Conservation (phyloP, 1,140 invertebrate genomes). For the Lasaia peninsularis region DNA sequence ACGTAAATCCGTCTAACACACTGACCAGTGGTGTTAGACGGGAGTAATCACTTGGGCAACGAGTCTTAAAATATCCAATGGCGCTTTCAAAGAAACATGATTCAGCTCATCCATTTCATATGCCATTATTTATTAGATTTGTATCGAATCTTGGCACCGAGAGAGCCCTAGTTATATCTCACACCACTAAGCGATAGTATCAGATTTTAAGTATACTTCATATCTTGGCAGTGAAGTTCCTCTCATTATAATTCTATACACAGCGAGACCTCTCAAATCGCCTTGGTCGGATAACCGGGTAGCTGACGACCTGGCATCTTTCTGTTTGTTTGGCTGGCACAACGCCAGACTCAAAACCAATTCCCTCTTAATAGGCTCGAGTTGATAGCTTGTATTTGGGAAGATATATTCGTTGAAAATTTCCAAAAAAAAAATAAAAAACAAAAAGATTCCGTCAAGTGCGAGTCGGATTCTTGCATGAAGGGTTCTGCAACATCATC, state of each 20-base stretch:
- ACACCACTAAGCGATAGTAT: background rate
- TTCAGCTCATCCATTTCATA: too few relatives aligned
- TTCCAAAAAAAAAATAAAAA: too few relatives aligned
- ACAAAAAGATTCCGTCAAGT: too few relatives aligned
- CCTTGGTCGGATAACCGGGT: slow-evolving; percentile 5
- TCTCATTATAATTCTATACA: background rate
- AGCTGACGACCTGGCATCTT: slow-evolving; percentile 4
- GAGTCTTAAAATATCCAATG: too few relatives aligned
- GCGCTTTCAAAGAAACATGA: too few relatives aligned
- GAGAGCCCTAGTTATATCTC: background rate
- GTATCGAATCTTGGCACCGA: background rate
- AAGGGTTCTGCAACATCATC: too few relatives aligned
- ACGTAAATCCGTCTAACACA: too few relatives aligned
- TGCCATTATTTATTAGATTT: background rate
- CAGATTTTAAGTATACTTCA: slow-evolving; percentile 7
- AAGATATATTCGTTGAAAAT: background rate
- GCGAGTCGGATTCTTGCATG: too few relatives aligned
- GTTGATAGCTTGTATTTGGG: background rate
- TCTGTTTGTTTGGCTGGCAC: slow-evolving; percentile 4
- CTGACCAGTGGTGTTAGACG: too few relatives aligned
- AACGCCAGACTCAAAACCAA: background rate
- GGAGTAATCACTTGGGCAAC: too few relatives aligned
- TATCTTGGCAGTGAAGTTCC: background rate
- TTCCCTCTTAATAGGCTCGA: background rate
- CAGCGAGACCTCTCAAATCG: slow-evolving; percentile 5